These are phyloP conservation scores for Pogonocherus hispidulus DNA, from an alignment of 2,888 invertebrate species.

Conservation along the genomic window DNA sequence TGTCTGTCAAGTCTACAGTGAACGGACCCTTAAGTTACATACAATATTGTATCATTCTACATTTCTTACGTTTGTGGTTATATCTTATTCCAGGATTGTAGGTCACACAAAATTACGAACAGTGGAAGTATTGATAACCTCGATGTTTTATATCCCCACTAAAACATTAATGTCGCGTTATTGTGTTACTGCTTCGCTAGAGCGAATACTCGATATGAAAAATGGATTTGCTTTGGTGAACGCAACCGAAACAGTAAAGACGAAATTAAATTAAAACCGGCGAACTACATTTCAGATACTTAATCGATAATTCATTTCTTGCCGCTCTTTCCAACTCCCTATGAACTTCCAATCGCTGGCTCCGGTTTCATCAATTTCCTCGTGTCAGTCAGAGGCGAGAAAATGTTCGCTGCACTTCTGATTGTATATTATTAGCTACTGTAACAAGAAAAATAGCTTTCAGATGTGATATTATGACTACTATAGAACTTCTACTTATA, in stretches of 20 bases:
- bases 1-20: too few species aligned
- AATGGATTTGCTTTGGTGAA: not conserved
- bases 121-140: too few species aligned
- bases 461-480: too few species aligned
- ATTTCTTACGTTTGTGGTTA: too few species aligned
- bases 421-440: too few species aligned
- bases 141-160: not conserved
- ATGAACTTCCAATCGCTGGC: not conserved
- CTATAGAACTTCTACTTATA: too few species aligned
- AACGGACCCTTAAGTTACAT: too few species aligned
- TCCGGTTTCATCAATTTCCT: not conserved
- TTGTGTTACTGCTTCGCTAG: not conserved
- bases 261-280: not conserved
- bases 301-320: constrained; percentile 3
- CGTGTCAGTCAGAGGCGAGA: not conserved
- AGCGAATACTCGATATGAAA: not conserved
- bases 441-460: too few species aligned
- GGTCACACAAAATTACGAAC: too few species aligned
- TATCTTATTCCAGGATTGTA: too few species aligned
- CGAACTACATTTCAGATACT: constrained; percentile 2
- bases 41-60: too few species aligned
- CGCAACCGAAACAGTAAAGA: not conserved
- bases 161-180: not conserved
- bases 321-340: not conserved
- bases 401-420: not conserved